Base-by-base conservation (phyloP, 2,113 vertebrate species). In the Sitta europaea region DNA sequence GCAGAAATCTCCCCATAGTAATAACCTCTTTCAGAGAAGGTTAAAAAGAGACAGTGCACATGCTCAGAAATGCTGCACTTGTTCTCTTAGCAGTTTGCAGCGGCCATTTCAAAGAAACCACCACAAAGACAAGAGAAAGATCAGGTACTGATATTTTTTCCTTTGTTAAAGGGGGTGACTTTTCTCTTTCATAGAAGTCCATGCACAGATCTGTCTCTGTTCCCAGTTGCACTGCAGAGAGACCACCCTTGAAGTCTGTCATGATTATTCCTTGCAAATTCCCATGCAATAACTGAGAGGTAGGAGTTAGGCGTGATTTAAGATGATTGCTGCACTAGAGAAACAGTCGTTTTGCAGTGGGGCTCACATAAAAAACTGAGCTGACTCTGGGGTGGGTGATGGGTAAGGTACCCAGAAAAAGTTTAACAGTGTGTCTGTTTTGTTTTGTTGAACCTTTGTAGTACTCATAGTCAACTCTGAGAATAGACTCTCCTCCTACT, bases 81-180 rank as follows among this genome's bases (percentile, higher is more conserved):
- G 90, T 94, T 95, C 95, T 75, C 77, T 62, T 89, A 92, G 92
- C 95, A 91, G 94, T 91, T 96, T 63, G 94, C 96, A 96, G 97
- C 96, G 91, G 97, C 97, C 97, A 98, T 98, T 97, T 97, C 97
- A 97, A 96, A 97, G 95, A 94, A 76, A 96, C 33, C 96, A 77
- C 73, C 94, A 91, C 96, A 96, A 96, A 97, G 96, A 92, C 93
- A 24, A 92, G 95, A 82, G 91, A 73, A 93, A 95, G 78, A 97
- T 33, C 94, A 97, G 97, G 97, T 97, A 97, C 86, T 88, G 85
- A 33, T 91, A 43, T 96, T 90, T 89, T 91, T 95, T 96, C 59
- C 70, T 97, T 95, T 96, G 77, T 73, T 86, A 50, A 47, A 78
- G 75, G 92, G 93, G 78, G 82, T 84, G 74, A 79, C 65, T 87